These are phyloP conservation scores for Virgularia gustaviana DNA, from an alignment of 92 coral and sea anemone genomes.

Conservation along the genomic window DNA sequence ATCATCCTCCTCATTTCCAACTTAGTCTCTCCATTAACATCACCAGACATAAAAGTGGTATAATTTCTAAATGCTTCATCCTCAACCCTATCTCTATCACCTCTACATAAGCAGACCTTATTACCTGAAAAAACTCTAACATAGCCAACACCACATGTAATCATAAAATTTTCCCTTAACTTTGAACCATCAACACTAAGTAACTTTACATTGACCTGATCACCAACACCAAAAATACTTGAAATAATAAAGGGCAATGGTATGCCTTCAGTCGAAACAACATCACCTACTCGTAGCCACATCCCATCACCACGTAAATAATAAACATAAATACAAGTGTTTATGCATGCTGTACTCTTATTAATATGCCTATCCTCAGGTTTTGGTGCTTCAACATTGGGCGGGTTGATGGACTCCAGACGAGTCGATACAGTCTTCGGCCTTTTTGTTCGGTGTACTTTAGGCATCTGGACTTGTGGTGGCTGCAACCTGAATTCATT, in stretches of 20 bases:
- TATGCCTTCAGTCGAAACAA: conserved; percentile 15
- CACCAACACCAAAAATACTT: neutral
- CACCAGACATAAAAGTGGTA: neutral
- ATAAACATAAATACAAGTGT: neutral
- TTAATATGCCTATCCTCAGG: neutral
- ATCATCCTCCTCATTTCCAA: neutral
- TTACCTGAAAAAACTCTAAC: neutral
- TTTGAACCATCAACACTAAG: neutral
- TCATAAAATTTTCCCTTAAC: neutral
- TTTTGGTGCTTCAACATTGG: neutral
- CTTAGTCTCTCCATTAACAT: neutral
- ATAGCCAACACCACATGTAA: conserved; percentile 2
- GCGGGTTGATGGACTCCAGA: too few relatives aligned
- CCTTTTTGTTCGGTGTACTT: too few relatives aligned
- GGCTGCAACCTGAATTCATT: conserved; percentile 1
- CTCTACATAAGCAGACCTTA: neutral
- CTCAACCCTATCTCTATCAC: neutral
- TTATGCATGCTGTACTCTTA: neutral
- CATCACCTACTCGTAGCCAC: conserved; percentile 13
- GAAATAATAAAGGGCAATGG: conserved; percentile 4
- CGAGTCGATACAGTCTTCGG: too few relatives aligned
- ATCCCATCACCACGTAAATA: conserved; percentile 15
- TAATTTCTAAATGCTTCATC: neutral
- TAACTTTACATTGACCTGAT: neutral
- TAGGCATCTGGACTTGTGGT: neutral